Base-by-base conservation (phyloP, 1,140 invertebrate genomes). In the Steinernema feltiae region DNA sequence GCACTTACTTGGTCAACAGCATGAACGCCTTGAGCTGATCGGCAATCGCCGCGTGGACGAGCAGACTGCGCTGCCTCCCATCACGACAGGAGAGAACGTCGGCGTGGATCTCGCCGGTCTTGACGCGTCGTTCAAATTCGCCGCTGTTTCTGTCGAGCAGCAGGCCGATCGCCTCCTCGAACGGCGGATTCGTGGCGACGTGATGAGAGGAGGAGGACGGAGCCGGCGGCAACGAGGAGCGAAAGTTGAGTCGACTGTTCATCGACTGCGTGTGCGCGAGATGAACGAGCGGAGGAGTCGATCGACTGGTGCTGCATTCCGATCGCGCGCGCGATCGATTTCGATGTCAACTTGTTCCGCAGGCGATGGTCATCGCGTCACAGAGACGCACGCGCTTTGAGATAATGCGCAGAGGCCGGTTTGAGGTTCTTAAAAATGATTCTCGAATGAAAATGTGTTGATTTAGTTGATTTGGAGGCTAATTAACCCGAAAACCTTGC, bases 211-310 rank as follows among this genome's bases (percentile, higher is more conserved):
- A 7, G 2, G 53, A 63, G 7, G 53, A 27, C 53, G 53, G 24
- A n/a, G n/a, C n/a, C n/a, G n/a, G n/a, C n/a, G n/a, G n/a, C n/a
- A n/a, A n/a, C n/a, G n/a, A n/a, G 24, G 7, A 63, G 53, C 53
- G 53, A 63, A 63, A 63, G 53, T 63, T 63, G 15, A 63, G 53
- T 17, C 53, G 53, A 63, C 53, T 63, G 53, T 63, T 63, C 53
- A 63, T 63, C 24, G 53, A 63, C 12, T 63, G 2, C 53, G 53
- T n/a, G 41, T n/a, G 41, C n/a, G 24, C 15, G 7, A 27, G 3
- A 3, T 15, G 53, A 63, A 63, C 53, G 24, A 63, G 53, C 24
- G 24, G 7, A 15, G 12, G 12, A 3, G 7, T 15, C 24, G 53
- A 63, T 63, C 53, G 53, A 63, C 53, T 63, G 2, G 12, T 63